Conservation (phyloP, 2,888 invertebrate species). For the Nipponacmea schrenckii region DNA sequence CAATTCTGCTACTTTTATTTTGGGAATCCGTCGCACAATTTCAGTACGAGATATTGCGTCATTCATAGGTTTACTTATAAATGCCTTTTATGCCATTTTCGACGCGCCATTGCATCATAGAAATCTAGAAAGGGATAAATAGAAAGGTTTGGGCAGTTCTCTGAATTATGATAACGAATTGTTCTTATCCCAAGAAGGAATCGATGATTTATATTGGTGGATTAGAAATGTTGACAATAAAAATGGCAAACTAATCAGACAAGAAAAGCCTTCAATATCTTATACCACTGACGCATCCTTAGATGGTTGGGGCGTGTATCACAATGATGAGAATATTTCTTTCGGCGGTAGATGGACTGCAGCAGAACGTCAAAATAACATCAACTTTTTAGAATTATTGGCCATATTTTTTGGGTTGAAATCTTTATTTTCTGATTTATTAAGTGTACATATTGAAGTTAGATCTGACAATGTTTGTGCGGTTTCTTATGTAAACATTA, state of each 20-base stretch:
- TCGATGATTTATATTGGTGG: background rate
- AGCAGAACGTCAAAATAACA: background rate
- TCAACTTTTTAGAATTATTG: background rate
- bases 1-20: constrained; percentile 7
- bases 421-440: too few relatives aligned
- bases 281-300: background rate
- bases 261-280: constrained; percentile 21
- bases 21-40: constrained; percentile 4
- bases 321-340: background rate
- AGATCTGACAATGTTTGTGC: too few relatives aligned
- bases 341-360: background rate
- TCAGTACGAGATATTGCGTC: constrained; percentile 21
- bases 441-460: too few relatives aligned
- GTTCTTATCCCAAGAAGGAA: background rate
- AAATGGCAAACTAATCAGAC: too few relatives aligned
- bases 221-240: constrained; percentile 16
- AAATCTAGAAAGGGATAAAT: constrained; percentile 25
- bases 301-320: background rate
- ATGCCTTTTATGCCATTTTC: background rate
- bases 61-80: constrained; percentile 24
- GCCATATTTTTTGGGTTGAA: too few relatives aligned
- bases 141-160: constrained; percentile 10
- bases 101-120: constrained; percentile 30
- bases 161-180: constrained; percentile 14
- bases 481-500: background rate